Conservation (phyloP, 2,888 invertebrate species). For the Drosophila planitibia region DNA sequence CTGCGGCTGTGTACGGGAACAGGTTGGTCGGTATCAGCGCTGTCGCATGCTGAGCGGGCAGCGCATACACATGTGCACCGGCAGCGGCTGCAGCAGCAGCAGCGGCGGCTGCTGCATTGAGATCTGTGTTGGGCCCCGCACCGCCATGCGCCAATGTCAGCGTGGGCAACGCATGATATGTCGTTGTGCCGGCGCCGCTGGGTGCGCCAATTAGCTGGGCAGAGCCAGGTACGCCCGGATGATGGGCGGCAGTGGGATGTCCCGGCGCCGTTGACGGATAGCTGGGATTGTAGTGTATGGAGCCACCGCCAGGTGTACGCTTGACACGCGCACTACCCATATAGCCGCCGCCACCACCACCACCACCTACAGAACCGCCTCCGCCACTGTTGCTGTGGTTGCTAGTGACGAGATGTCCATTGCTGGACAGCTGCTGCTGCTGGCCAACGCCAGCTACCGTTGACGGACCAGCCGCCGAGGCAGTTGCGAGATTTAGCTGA, state of each 20-base stretch:
- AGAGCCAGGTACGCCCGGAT: slow-evolving; percentile 58
- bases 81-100: slow-evolving; percentile 70
- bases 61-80: slow-evolving; percentile 83
- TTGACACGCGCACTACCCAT: slow-evolving; percentile 79
- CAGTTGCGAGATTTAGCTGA: slow-evolving; percentile 69
- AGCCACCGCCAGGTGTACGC: slow-evolving; percentile 78
- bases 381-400: slow-evolving; percentile 37
- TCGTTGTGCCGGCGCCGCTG: slow-evolving; percentile 75
- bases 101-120: slow-evolving; percentile 71
- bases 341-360: slow-evolving; percentile 64
- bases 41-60: slow-evolving; percentile 83
- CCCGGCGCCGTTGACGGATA: slow-evolving; percentile 52
- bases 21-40: slow-evolving; percentile 84
- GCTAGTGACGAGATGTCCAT: slow-evolving; percentile 44
- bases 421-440: slow-evolving; percentile 46
- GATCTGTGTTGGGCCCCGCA: slow-evolving; percentile 73
- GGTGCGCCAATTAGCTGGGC: slow-evolving; percentile 62
- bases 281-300: slow-evolving; percentile 71
- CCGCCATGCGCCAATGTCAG: slow-evolving; percentile 78
- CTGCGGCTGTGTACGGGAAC: slow-evolving; percentile 83
- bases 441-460: slow-evolving; percentile 56
- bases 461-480: slow-evolving; percentile 80
- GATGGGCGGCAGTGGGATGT: slow-evolving; percentile 50
- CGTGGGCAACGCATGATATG: slow-evolving; percentile 83
- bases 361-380: slow-evolving; percentile 43